Evolutionary conservation across 2,888 invertebrate species (phyloP).

Genomic region (Stictocephala bisonia): DNA sequence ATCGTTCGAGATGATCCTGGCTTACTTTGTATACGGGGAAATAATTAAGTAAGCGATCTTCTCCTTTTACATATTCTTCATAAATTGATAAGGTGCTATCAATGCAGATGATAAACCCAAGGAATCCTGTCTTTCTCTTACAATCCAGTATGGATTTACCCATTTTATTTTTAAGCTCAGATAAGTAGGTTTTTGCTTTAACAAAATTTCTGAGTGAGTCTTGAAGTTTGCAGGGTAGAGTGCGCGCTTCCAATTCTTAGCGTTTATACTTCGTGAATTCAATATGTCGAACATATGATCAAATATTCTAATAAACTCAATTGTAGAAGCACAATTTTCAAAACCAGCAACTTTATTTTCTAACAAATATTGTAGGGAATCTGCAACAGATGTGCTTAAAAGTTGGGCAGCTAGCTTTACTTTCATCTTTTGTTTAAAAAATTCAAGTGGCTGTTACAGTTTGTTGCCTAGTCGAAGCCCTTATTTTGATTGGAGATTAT

Average conservation of each 20-base stretch:
- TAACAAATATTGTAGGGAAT: slow-evolving; percentile 30
- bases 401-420: slow-evolving; percentile 46
- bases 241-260: slow-evolving; percentile 21
- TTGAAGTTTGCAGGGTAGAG: no score
- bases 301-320: slow-evolving; percentile 34
- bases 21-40: neutral
- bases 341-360: slow-evolving; percentile 7
- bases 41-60: neutral
- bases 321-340: slow-evolving; percentile 15
- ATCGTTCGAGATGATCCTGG: slow-evolving; percentile 1
- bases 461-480: slow-evolving; percentile 48
- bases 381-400: slow-evolving; percentile 39
- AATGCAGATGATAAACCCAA: slow-evolving; percentile 7
- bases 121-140: slow-evolving; percentile 21
- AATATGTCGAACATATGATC: slow-evolving; percentile 44
- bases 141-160: neutral
- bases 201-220: no score
- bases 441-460: slow-evolving; percentile 43
- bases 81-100: slow-evolving; percentile 12
- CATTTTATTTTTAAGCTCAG: neutral
- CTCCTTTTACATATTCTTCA: neutral
- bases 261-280: slow-evolving; percentile 32
- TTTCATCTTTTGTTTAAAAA: slow-evolving; percentile 45
- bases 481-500: slow-evolving; percentile 46
- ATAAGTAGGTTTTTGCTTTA: slow-evolving; percentile 6